Base-by-base conservation (phyloP, 2,113 vertebrate species). In the Thamnophis sirtalis region DNA sequence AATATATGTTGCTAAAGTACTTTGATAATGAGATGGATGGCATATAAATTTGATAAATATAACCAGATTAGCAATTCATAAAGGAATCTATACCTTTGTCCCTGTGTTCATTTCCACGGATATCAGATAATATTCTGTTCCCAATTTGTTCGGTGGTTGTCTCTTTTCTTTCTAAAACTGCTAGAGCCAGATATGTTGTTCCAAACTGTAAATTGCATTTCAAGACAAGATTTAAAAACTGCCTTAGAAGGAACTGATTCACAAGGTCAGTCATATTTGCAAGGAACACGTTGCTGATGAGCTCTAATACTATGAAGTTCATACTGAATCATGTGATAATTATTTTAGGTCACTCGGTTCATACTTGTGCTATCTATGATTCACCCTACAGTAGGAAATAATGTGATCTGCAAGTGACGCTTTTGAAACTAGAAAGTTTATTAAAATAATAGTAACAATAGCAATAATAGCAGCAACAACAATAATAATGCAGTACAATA, bases 1-100 rank as follows among this genome's bases (percentile, higher is more conserved):
- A 90, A 93, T 93, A 94, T 95, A 90, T 91, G 24, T 93, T 49
- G 53, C 53, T 33, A 33, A 33, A 68, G 13, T 5, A 33, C 63
- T 68, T 68, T 6, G 60, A 33, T 68, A 68, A 7, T 68, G 63
- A 33, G 63, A 6, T 68, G 63, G 5, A 15, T 10, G 1, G 10
- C 28, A 68, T 68, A 15, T 68, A 68, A 5, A 68, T 68, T 68
- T 68, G n/a, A 68, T 68, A 33, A 5, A 33, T 68, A n/a, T 58
- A 90, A 90, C 84, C 48, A 80, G n/a, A 54, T 10, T 26, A 24
- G 53, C 53, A 26, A 85, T 56, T 90, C 33, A 56, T 26, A 28
- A 24, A 58, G 38, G 73, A 85, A 85, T 58, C 24, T 91, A 49
- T 50, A 50, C 7, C 88, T 63, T 49, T 49, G 13, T 38, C 60